A percentile compares a stretch with the other conserved stretches of the same genome.
phyloP scores from a whole-genome alignment of 1,140 invertebrate genomes.

The Zaprionus ghesquierei region DNA sequence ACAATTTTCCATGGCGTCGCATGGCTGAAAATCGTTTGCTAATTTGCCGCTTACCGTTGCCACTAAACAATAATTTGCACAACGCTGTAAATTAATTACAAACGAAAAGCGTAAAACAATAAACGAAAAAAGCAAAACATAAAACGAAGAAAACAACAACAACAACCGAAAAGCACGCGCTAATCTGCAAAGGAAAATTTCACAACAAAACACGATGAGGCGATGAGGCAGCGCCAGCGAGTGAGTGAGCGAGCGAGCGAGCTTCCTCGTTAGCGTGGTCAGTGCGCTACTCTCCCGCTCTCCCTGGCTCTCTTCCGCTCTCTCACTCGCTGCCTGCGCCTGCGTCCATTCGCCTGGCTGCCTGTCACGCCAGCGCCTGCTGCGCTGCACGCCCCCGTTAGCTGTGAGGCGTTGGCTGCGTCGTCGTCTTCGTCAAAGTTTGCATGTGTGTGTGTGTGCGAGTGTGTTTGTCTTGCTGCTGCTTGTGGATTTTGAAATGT shows the following conservation, averaged over 20 bases:
- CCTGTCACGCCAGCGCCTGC: background rate
- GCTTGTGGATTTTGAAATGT: constrained; percentile 56
- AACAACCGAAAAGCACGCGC: background rate
- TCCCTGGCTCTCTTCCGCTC: background rate
- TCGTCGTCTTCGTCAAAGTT: background rate
- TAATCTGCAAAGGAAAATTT: constrained; percentile 14
- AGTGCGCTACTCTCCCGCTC: background rate
- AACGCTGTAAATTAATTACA: constrained; percentile 12
- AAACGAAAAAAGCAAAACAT: background rate
- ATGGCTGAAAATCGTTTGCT: background rate
- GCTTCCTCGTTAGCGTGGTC: constrained; percentile 5
- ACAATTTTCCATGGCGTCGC: constrained; percentile 9
- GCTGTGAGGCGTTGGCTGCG: background rate
- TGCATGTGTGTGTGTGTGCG: background rate
- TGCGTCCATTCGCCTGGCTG: no score
- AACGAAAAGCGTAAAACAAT: background rate
- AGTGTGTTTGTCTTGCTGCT: constrained; percentile 3
- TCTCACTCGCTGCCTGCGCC: background rate
- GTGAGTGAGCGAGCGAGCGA: background rate
- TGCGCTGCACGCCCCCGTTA: background rate
- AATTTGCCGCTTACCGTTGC: background rate
- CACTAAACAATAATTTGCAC: constrained; percentile 8
- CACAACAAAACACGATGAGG: constrained; percentile 6
- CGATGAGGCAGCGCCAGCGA: background rate
- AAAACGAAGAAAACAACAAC: background rate